Evolutionary conservation across 2,113 vertebrate species (phyloP), one percentile per base, ranked within the genome.

Genomic region (Cnemophilus loriae): DNA sequence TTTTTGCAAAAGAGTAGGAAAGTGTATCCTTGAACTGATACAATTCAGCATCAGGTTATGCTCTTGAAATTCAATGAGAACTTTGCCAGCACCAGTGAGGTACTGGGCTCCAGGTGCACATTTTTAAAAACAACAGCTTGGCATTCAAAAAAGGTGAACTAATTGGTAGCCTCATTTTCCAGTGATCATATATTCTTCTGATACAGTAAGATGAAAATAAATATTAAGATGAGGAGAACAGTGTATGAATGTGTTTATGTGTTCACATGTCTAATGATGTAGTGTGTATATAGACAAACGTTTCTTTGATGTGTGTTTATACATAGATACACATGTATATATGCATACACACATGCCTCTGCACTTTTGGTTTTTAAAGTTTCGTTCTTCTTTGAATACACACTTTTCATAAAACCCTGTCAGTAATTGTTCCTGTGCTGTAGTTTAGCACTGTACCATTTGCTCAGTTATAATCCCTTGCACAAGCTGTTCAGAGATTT

Each of bases 261-360:
- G 23, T 52, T 46, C 61, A 13, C 41, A 35, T 35, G 20, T 33
- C 46, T 37, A 63, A 35, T 41, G 28, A 41, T 32, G 10, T 16
- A 59, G 13, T 32, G 19, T n/a, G 24, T 50, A 5, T 30, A 46
- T 5, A 52, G 19, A 47, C 10, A 67, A 11, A 35, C 5, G 11
- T 42, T 84, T 52, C 13, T 89, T 77, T 83, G 47, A 55, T 67
- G 18, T 68, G 15, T 17, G 37, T 90, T 46, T 82, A 11, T 42
- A 13, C 5, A 21, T 1, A 56, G 18, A 19, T 30, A 32, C 8
- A 18, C 5, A 10, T 15, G 26, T 39, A 3, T 61, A 32, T 33
- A 26, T 15, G 6, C 22, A 42, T 27, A 10, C 28, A 52, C 37
- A n/a, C 1, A n/a, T n/a, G 0, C 23, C 8, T 14, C 33, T 17